Evolutionary conservation across 2,888 invertebrate genomes (phyloP), one percentile per base, ranked within the genome.

Genomic region (Thera britannica): DNA sequence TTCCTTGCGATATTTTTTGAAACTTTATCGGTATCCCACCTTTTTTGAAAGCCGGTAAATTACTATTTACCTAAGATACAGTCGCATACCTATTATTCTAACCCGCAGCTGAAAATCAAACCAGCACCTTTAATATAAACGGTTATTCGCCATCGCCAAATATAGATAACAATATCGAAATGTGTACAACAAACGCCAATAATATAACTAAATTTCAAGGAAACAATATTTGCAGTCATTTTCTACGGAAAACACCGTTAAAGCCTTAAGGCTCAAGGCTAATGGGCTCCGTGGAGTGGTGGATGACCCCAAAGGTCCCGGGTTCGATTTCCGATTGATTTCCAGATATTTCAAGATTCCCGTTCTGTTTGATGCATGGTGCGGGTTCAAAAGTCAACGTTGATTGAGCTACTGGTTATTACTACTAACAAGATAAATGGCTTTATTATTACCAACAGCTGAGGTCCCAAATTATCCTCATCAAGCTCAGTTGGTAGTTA

Each of bases 241-340:
- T 60, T 58, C 58, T 12, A 3, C n/a, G 5, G 11, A 56, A 46
- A 11, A 5, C 8, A 60, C 60, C 60, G 60, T 62, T 62, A 62
- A 38, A 49, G 34, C 67, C 67, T 23, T 3, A 48, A 52, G 67
- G 54, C 62, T 23, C 5, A 52, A 52, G 58, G 54, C 62, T 67
- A 67, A 67, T 67, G 54, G 66, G 44, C 38, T 67, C 58, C 49
- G 63, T 34, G 35, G 51, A 51, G 59, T 58, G 63, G 60, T 51
- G 48, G 62, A 67, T 67, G 59, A 67, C 63, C 67, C 59, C 59
- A 11, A 51, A 62, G 56, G 62, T 58, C 58, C 62, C 54, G 44
- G 66, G 62, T 62, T 67, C 62, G 67, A 62, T 58, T 67, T 61
- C 54, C 62, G 62, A 67, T 67, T 62, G 67, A 67, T 67, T 62